phyloP scores from a whole-genome alignment of 1,140 invertebrate species.

The Psix sp. region DNA sequence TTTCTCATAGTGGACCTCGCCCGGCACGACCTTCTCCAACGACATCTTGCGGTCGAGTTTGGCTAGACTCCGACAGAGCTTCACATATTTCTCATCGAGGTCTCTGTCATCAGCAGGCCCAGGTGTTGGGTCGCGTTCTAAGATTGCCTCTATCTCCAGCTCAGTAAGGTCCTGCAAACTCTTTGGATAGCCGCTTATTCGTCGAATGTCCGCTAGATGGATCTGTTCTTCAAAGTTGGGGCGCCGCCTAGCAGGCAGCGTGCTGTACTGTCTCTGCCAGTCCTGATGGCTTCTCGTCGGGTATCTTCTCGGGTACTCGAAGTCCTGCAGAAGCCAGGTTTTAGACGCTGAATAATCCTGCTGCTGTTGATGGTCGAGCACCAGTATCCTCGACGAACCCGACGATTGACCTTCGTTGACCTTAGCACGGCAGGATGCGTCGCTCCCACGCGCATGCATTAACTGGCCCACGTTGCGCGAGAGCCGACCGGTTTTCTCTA shows the following conservation, averaged over 20 bases:
- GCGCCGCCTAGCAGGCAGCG: constrained; percentile 60
- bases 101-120: constrained; percentile 39
- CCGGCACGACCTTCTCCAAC: constrained; percentile 65
- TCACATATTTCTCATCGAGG: constrained; percentile 62
- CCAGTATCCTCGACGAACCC: constrained; percentile 1
- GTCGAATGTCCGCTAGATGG: constrained; percentile 49
- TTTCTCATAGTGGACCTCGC: constrained; percentile 73
- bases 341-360: constrained; percentile 13
- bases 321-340: constrained; percentile 32
- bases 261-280: constrained; percentile 42
- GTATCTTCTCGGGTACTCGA: constrained; percentile 13
- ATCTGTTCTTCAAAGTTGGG: constrained; percentile 63
- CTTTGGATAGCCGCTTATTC: constrained; percentile 64
- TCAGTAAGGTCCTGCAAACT: constrained; percentile 71
- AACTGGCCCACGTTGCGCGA: constrained; percentile 64
- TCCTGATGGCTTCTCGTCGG: constrained; percentile 7
- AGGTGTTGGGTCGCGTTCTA: constrained; percentile 61
- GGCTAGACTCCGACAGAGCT: constrained; percentile 64
- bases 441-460: constrained; percentile 58
- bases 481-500: constrained; percentile 69
- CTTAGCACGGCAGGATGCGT: constrained; percentile 26
- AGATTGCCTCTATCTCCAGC: constrained; percentile 66
- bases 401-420: constrained; percentile 17
- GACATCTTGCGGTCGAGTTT: constrained; percentile 51
- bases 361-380: constrained; percentile 1